Evolutionary conservation across 1,140 invertebrate species (phyloP).

Genomic region (Thrips palmi): DNA sequence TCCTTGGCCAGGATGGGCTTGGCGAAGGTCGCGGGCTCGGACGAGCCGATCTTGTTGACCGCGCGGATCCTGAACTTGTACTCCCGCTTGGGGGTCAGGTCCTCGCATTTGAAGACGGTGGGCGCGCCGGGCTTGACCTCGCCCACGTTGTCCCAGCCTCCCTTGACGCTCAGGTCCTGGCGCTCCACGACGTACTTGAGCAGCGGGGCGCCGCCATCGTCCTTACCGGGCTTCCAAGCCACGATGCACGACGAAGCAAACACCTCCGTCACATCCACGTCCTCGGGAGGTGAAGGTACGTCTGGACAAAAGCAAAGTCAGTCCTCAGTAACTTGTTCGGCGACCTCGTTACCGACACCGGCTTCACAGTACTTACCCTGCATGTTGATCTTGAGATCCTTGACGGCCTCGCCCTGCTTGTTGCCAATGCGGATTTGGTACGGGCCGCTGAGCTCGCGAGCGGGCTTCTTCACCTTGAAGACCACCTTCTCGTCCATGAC

Average conservation of each 20-base stretch:
- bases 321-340: background rate
- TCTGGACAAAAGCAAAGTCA: slow-evolving; percentile 30
- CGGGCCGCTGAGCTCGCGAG: slow-evolving; percentile 55
- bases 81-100: slow-evolving; percentile 68
- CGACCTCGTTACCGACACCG: background rate
- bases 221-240: slow-evolving; percentile 75
- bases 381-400: slow-evolving; percentile 69
- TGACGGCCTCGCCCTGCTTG: slow-evolving; percentile 68
- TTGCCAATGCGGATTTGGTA: slow-evolving; percentile 78
- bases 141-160: slow-evolving; percentile 71
- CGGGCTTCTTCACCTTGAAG: slow-evolving; percentile 79
- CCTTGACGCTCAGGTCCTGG: slow-evolving; percentile 74
- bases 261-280: slow-evolving; percentile 80
- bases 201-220: slow-evolving; percentile 84
- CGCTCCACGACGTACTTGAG: slow-evolving; percentile 87
- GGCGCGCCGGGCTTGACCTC: slow-evolving; percentile 41
- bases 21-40: slow-evolving; percentile 71
- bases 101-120: slow-evolving; percentile 65
- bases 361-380: slow-evolving; percentile 33
- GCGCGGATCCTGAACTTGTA: slow-evolving; percentile 92
- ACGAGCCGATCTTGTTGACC: slow-evolving; percentile 74
- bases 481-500: slow-evolving; percentile 76
- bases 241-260: slow-evolving; percentile 84
- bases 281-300: slow-evolving; percentile 66
- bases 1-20: slow-evolving; percentile 87